These are phyloP conservation scores for Crenichthys baileyi DNA, from an alignment of 2,797 vertebrate species.

Conservation along the genomic window DNA sequence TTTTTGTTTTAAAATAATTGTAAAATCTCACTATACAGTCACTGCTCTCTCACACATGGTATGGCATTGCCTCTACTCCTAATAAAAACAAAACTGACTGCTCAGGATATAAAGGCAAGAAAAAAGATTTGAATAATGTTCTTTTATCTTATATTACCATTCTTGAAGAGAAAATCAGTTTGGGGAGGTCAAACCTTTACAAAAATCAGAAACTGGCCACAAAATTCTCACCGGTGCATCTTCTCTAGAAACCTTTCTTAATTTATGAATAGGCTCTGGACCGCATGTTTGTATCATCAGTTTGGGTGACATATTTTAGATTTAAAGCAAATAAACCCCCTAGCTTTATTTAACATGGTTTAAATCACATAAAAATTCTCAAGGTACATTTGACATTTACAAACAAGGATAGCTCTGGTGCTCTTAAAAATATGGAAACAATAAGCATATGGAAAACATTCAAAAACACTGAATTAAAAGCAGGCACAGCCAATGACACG, in stretches of 20 bases:
- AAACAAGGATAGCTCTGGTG: conserved; percentile 28
- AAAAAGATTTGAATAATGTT: no score
- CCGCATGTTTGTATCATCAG: conserved; percentile 57
- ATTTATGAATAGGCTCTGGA: conserved; percentile 64
- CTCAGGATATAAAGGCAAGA: no score
- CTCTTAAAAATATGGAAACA: conserved; percentile 25
- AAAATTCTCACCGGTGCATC: no score
- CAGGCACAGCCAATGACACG: not conserved
- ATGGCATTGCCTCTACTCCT: no score
- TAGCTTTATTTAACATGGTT: conserved; percentile 60
- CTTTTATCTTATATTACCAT: no score
- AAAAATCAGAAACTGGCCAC: no score
- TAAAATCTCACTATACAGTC: not conserved
- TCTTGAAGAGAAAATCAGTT: no score
- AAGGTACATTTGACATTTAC: conserved; percentile 34
- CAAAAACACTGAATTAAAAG: conserved; percentile 15
- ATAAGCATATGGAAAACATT: conserved; percentile 18
- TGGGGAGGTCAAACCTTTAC: no score
- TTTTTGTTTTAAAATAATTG: not conserved
- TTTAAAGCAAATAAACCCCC: conserved; percentile 67
- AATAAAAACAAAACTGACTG: no score
- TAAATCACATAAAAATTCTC: conserved; percentile 62
- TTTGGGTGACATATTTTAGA: conserved; percentile 71
- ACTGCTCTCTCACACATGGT: not conserved
- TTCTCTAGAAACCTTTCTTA: conserved; percentile 54